Conservation (phyloP, 1,140 invertebrate species). For the Bombus fervidus region DNA sequence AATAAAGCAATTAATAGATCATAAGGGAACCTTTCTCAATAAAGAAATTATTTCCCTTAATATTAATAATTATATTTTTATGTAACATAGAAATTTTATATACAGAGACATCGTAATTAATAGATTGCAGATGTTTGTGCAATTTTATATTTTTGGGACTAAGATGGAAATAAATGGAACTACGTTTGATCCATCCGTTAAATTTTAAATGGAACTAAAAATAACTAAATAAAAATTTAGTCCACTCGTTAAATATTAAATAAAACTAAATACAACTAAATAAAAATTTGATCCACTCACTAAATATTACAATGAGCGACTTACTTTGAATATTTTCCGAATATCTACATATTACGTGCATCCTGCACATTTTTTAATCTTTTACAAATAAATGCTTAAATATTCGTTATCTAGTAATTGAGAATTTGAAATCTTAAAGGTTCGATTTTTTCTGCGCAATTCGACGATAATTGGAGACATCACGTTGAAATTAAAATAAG, state of each 20-base stretch:
- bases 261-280: background rate
- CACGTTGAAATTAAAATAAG: too few species aligned
- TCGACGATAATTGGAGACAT: too few species aligned
- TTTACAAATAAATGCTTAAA: background rate
- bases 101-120: background rate
- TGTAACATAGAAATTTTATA: background rate
- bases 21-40: background rate
- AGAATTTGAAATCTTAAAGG: too few species aligned
- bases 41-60: background rate
- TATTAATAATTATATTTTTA: background rate
- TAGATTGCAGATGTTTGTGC: background rate
- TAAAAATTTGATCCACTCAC: background rate
- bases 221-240: too few species aligned
- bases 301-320: background rate
- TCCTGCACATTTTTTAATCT: background rate
- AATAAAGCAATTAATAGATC: background rate
- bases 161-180: background rate
- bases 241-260: background rate
- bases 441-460: too few species aligned
- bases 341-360: background rate
- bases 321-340: background rate
- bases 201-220: background rate
- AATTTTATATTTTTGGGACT: background rate
- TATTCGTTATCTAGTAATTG: background rate
- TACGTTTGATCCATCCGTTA: background rate